Base-by-base conservation (phyloP, 2,888 invertebrate species). In the Chymomyza fuscimana region DNA sequence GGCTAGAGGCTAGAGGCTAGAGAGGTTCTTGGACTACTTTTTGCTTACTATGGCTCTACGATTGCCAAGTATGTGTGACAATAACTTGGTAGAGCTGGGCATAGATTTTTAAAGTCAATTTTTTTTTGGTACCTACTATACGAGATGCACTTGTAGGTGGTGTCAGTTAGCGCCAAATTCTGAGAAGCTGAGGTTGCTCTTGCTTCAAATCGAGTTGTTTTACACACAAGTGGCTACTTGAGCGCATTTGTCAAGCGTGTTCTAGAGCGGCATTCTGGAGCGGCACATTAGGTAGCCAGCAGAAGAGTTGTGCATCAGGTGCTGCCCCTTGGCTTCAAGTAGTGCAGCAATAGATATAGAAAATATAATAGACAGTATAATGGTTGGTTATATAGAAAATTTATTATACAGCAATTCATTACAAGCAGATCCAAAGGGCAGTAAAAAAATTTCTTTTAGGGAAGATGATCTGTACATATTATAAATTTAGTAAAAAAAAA, bases 151-250 rank as follows among this genome's bases (percentile, higher is more conserved):
- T 60, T 60, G 59, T 59, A 63, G 64, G 16, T 73, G 72, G 86
- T 81, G 80, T 85, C 86, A 63, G 76, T 69, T 81, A 67, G 60
- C 81, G 70, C 72, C 72, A 73, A 78, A 70, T 81, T 85, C 81
- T 56, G 29, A 74, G 81, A 81, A 81, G 6, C 40, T 46, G 40
- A 46, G 40, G 70, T 69, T 74, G 58, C 25, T 10, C 12, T 62
- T 22, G 70, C 59, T 50, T 22, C 59, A 29, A 59, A 64, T 70
- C 36, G 62, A 19, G n/a, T 71, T 52, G 50, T 40, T 15, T 60
- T 60, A 36, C 58, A 36, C 58, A 19, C 6, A 32, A 68, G 71
- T 52, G 61, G 68, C 51, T 65, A 72, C 75, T 67, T 65, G 58
- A 50, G 61, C 15, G 54, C 54, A 54, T 16, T 54, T 19, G 54